phyloP scores from a whole-genome alignment of 2,797 vertebrate species.

The Manis crassicaudata region DNA sequence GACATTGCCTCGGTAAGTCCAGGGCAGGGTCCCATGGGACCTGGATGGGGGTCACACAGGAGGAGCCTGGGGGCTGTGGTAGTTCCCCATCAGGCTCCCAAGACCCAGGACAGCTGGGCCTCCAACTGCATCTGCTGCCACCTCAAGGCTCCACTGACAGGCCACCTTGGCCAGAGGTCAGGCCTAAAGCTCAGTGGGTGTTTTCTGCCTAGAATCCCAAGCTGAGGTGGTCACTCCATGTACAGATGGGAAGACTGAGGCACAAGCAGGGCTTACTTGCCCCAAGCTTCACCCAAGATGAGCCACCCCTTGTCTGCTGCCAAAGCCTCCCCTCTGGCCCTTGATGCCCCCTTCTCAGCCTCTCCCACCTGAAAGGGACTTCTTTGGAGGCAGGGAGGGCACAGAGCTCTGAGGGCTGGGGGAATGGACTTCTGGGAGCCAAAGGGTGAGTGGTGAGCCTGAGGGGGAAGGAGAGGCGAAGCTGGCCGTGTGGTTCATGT shows the following conservation, averaged over 20 bases:
- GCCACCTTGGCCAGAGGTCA: background rate
- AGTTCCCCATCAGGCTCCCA: background rate
- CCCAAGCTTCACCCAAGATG: background rate
- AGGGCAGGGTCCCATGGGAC: background rate
- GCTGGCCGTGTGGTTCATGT: background rate
- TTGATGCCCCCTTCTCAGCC: background rate
- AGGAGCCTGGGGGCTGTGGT: background rate
- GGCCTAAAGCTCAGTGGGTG: background rate
- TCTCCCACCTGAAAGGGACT: background rate
- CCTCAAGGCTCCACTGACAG: background rate
- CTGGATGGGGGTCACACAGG: background rate
- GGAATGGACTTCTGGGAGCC: background rate
- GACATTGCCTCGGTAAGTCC: conserved; percentile 94
- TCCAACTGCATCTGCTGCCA: background rate
- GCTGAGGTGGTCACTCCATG: background rate
- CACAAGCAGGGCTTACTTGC: background rate
- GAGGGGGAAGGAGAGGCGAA: background rate
- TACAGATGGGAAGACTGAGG: background rate
- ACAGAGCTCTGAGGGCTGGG: background rate
- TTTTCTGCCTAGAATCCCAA: background rate
- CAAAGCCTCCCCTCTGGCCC: background rate
- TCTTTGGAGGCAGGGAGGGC: background rate
- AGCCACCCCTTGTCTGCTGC: background rate
- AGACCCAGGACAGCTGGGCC: background rate
- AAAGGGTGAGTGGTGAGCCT: background rate